Conservation (phyloP, 2,797 vertebrate genomes). For the Pipistrellus kuhlii region DNA sequence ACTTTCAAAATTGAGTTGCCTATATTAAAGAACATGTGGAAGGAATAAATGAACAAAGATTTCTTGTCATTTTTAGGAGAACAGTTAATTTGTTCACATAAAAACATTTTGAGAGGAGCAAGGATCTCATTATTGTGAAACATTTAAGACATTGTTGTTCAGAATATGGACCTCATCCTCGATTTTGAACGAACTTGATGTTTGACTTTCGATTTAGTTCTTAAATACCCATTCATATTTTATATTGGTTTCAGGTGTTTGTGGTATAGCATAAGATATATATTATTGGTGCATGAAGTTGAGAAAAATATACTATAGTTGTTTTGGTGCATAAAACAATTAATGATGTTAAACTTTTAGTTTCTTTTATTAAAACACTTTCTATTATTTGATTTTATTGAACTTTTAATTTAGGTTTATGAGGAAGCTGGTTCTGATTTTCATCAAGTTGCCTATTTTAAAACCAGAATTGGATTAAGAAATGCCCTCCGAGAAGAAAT, state of each 20-base stretch:
- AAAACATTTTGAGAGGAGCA: not conserved
- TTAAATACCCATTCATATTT: not conserved
- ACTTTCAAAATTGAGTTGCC: slow-evolving; percentile 40
- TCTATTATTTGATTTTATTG: not conserved
- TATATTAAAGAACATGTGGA: not conserved
- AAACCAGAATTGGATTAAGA: slow-evolving; percentile 96
- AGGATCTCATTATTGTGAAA: slow-evolving; percentile 22
- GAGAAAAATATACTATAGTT: not conserved
- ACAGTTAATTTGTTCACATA: slow-evolving; percentile 45
- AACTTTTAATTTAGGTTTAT: slow-evolving; percentile 92
- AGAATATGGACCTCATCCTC: not conserved
- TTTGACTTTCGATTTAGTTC: slow-evolving; percentile 1
- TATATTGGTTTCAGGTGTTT: slow-evolving; percentile 31
- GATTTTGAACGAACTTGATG: not conserved
- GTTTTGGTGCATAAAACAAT: slow-evolving; percentile 13
- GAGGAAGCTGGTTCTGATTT: slow-evolving; percentile 99
- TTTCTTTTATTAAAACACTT: slow-evolving; percentile 30
- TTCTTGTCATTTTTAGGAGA: slow-evolving; percentile 49
- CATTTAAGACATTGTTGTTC: not conserved
- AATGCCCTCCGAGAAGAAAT: slow-evolving; percentile 99
- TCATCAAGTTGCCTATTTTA: slow-evolving; percentile 99
- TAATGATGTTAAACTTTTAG: slow-evolving; percentile 54
- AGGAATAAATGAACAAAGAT: slow-evolving; percentile 6
- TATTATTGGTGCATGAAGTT: not conserved
- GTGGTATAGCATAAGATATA: not conserved